These are phyloP conservation scores for Thymallus thymallus DNA, from an alignment of 2,113 vertebrate genomes.

Conservation along the genomic window DNA sequence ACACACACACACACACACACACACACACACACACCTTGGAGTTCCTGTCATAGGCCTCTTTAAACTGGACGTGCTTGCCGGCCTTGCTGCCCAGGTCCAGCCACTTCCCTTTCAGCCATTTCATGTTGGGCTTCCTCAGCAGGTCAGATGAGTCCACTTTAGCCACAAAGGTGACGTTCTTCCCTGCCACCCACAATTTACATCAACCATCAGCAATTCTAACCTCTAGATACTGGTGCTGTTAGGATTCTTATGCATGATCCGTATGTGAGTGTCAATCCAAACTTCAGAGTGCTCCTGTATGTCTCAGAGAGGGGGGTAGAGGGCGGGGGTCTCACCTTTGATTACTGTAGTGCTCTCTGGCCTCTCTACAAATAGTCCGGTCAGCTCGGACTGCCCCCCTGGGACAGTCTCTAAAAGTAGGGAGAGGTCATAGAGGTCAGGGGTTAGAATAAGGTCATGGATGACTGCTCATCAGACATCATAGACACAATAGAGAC, in stretches of 20 bases:
- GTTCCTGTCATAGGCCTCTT: conserved; percentile 81
- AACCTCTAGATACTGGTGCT: neutral
- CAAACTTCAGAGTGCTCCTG: neutral
- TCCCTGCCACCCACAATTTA: conserved; percentile 63
- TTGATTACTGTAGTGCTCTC: conserved; percentile 66
- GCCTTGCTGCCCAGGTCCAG: conserved; percentile 84
- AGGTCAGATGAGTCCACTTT: conserved; percentile 80
- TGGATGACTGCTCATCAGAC: too few relatives aligned
- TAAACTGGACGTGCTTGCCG: conserved; percentile 82
- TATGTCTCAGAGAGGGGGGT: neutral
- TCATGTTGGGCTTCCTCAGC: conserved; percentile 73
- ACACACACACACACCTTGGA: conserved; percentile 65
- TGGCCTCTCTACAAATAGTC: conserved; percentile 78
- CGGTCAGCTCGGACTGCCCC: conserved; percentile 61
- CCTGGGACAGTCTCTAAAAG: conserved; percentile 63
- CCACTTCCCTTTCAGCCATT: conserved; percentile 95
- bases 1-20: too few relatives aligned
- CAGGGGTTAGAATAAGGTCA: neutral
- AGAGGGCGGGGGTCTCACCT: conserved; percentile 57
- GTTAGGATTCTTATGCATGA: neutral
- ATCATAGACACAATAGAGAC: too few relatives aligned
- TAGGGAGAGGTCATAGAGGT: conserved; percentile 20
- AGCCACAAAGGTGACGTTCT: conserved; percentile 68
- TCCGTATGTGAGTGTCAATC: neutral
- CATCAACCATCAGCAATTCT: neutral